phyloP scores from a whole-genome alignment of 1,140 invertebrate species.

The Lanistes nyassanus region DNA sequence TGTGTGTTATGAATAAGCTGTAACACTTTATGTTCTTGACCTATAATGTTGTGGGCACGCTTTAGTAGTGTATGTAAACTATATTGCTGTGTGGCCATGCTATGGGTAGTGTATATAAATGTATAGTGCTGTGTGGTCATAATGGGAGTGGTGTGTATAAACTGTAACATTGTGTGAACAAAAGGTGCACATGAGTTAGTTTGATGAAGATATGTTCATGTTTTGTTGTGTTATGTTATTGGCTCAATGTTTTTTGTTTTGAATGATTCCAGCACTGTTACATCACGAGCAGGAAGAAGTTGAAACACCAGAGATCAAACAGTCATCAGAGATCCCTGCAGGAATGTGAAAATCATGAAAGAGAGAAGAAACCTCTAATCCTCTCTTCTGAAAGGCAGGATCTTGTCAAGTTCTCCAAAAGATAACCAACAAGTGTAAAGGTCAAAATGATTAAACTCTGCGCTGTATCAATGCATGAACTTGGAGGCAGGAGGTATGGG shows the following conservation, averaged over 20 bases:
- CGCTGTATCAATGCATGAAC: too few species aligned
- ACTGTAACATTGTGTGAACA: not conserved
- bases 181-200: not conserved
- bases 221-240: not conserved
- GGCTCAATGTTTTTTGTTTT: not conserved
- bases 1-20: not conserved
- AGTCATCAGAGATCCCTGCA: conserved; percentile 31
- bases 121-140: not conserved
- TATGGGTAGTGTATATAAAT: not conserved
- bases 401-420: too few species aligned
- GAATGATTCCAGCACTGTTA: conserved; percentile 27
- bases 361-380: not conserved
- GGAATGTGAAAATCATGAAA: conserved; percentile 22
- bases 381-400: too few species aligned
- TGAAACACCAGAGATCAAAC: conserved; percentile 32
- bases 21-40: not conserved
- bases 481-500: too few species aligned
- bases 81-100: not conserved
- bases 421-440: too few species aligned
- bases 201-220: not conserved
- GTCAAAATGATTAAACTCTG: too few species aligned
- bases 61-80: too few species aligned
- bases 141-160: not conserved
- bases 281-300: conserved; percentile 30
- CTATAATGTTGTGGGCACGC: too few species aligned